Evolutionary conservation across 2,797 vertebrate genomes (phyloP).

Genomic region (Danio albolineatus): DNA sequence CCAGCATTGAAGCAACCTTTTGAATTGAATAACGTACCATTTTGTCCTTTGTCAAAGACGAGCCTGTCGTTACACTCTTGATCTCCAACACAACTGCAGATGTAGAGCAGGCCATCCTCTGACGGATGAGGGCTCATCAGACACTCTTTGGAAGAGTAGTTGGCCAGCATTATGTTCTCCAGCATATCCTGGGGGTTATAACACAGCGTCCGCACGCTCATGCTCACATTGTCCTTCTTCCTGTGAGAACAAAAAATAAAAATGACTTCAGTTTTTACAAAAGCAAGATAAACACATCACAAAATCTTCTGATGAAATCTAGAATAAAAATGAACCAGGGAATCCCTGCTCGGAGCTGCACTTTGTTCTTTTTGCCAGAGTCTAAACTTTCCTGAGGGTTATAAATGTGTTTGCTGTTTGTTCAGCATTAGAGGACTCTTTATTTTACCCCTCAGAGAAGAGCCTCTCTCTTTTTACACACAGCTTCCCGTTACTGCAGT

Average conservation of each 20-base stretch:
- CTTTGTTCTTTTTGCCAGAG: conserved; percentile 60
- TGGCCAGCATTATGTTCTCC: conserved; percentile 83
- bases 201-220: conserved; percentile 85
- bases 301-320: conserved; percentile 16
- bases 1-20: background rate
- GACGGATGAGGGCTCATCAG: conserved; percentile 81
- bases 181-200: conserved; percentile 83
- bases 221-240: conserved; percentile 85
- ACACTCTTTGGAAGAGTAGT: conserved; percentile 84
- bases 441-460: conserved; percentile 52
- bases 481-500: conserved; percentile 51
- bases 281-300: conserved; percentile 21
- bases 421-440: conserved; percentile 55
- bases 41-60: conserved; percentile 84
- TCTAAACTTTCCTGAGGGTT: conserved; percentile 49
- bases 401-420: conserved; percentile 61
- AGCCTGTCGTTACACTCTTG: conserved; percentile 91
- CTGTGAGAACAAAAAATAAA: conserved; percentile 67
- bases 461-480: conserved; percentile 39
- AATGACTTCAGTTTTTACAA: background rate
- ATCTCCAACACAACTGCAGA: conserved; percentile 84
- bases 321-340: conserved; percentile 40
- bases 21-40: conserved; percentile 72
- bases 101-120: conserved; percentile 74
- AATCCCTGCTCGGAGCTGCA: conserved; percentile 51